Evolutionary conservation across 2,797 vertebrate genomes (phyloP), one percentile per base, ranked within the genome.

Genomic region (Loris lydekkerianus): DNA sequence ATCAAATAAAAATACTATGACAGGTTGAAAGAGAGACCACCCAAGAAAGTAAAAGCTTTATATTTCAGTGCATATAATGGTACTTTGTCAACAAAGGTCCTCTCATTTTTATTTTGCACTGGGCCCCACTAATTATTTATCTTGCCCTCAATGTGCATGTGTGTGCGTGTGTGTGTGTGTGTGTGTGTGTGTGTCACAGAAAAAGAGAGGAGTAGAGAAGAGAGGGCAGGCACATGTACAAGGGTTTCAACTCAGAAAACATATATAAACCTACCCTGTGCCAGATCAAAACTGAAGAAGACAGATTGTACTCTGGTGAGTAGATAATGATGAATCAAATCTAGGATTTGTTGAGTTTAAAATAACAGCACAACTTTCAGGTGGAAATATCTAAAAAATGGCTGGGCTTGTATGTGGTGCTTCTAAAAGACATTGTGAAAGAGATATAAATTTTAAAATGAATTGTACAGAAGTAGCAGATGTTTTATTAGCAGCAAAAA

Each of bases 371-470:
- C 61, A 89, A 86, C 40, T 56, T 89, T 70, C 61, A 76, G 75
- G 43, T 86, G 46, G 43, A 94, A 85, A 89, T 75, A 69, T 89
- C 23, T 76, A 46, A 69, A 81, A 86, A 63, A 86, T 56, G 89
- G 69, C 23, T 76, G 69, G 34, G 40, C 27, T 31, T 43, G 75
- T 88, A 60, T 63, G 18, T 76, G 56, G 14, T 86, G n/a, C 61
- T 92, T 76, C 61, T 81, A 69, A 92, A 82, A 81, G 61, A 63
- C 25, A 37, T 65, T 63, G 65, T 87, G 14, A 10, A 63, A 53
- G n/a, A 94, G 11, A 65, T 81, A 82, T 65, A 70, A 75, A 80
- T 89, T 80, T 94, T 20, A 86, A 94, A 81, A 61, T 82, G 11
- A 94, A 46, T 96, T 75, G 10, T 5, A 92, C 43, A 29, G 20